These are phyloP conservation scores for Dicentrarchus labrax DNA, from an alignment of 2,113 vertebrate genomes.

Conservation along the genomic window DNA sequence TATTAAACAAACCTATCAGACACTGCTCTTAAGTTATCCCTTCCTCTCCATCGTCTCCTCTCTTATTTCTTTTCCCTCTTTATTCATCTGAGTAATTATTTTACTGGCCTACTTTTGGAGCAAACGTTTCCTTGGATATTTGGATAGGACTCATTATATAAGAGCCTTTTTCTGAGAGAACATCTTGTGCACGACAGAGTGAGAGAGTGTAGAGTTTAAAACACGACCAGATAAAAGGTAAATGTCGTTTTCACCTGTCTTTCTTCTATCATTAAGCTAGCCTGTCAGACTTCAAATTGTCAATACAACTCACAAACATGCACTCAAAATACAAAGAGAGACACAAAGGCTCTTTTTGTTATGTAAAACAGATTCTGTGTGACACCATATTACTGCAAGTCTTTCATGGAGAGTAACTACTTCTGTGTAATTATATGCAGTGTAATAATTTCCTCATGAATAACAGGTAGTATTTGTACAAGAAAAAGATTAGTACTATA, in stretches of 20 bases:
- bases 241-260: slow-evolving; percentile 26
- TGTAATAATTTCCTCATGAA: background rate
- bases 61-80: slow-evolving; percentile 29
- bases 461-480: background rate
- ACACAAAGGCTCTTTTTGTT: slow-evolving; percentile 10
- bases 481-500: background rate
- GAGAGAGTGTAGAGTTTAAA: slow-evolving; percentile 46
- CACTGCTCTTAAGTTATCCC: slow-evolving; percentile 43
- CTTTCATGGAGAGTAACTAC: background rate
- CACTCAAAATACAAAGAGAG: background rate
- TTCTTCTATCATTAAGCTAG: slow-evolving; percentile 1
- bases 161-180: slow-evolving; percentile 50
- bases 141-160: slow-evolving; percentile 70
- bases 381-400: slow-evolving; percentile 1
- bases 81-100: slow-evolving; percentile 77
- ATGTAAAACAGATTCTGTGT: slow-evolving; percentile 7
- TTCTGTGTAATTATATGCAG: background rate
- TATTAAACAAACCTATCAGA: slow-evolving; percentile 72
- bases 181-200: slow-evolving; percentile 45
- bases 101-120: slow-evolving; percentile 73
- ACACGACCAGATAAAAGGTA: slow-evolving; percentile 25
- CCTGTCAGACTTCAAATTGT: slow-evolving; percentile 16
- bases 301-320: slow-evolving; percentile 1
- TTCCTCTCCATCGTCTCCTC: slow-evolving; percentile 4
- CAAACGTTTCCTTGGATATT: slow-evolving; percentile 69